Percentiles rank a stretch among this genome's conserved stretches.
Conservation (phyloP, 2,888 invertebrate species). For the Polietes domitor region DNA sequence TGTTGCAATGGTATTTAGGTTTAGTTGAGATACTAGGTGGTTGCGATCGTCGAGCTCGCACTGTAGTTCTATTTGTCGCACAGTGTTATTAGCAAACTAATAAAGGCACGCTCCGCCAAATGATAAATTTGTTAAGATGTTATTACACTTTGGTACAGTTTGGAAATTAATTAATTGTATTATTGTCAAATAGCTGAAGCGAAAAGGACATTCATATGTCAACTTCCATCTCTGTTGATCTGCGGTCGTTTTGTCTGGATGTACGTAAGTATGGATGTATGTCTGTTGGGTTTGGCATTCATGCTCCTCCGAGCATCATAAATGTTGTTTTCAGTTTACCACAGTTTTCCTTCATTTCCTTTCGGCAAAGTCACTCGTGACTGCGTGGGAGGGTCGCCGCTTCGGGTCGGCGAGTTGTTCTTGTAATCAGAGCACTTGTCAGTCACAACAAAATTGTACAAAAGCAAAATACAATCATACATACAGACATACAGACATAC, state of each 20-base stretch:
- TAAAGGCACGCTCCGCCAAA: neutral
- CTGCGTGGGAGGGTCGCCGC: neutral
- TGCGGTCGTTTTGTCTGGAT: neutral
- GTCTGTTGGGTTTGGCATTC: neutral
- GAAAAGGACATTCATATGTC: slow-evolving; percentile 19
- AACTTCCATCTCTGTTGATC: slow-evolving; percentile 3
- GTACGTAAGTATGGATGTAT: no score
- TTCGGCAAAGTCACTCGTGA: slow-evolving; percentile 3
- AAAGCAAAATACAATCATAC: no score
- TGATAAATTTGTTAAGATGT: slow-evolving; percentile 22
- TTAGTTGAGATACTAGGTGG: no score
- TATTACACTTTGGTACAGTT: slow-evolving; percentile 3
- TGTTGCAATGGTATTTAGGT: no score
- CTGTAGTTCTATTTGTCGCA: no score
- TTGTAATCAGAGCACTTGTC: slow-evolving; percentile 54
- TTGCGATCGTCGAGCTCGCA: no score
- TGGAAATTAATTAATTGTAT: slow-evolving; percentile 7
- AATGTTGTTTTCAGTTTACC: slow-evolving; percentile 19
- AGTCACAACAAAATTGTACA: slow-evolving; percentile 44
- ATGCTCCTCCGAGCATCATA: neutral
- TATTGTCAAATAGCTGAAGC: neutral
- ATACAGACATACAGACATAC: neutral
- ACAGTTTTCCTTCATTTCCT: slow-evolving; percentile 32
- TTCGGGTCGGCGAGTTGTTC: neutral
- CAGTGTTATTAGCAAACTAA: neutral